A percentile compares a stretch with the other conserved stretches of the same genome.
Evolutionary conservation across 2,888 invertebrate species (phyloP).

Genomic region (Ichneumoninae sp.): DNA sequence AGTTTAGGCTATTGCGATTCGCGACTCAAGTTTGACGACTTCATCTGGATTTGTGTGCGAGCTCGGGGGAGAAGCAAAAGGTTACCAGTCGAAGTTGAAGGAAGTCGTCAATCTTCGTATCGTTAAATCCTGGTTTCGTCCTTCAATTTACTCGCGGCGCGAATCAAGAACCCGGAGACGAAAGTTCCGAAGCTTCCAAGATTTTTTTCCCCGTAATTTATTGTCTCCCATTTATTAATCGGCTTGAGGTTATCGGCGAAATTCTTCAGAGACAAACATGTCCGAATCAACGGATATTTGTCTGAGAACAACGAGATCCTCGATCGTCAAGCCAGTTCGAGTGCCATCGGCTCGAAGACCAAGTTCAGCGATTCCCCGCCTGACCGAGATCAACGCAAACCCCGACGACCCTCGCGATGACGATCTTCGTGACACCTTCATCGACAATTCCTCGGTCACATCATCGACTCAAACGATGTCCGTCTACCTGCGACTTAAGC

Average conservation of each 20-base stretch:
- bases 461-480: constrained; percentile 78
- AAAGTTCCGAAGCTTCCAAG: constrained; percentile 15
- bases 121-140: constrained; percentile 42
- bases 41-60: constrained; percentile 53
- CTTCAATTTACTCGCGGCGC: constrained; percentile 25
- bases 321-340: constrained; percentile 47
- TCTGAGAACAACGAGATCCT: constrained; percentile 63
- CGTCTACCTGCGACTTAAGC: constrained; percentile 86
- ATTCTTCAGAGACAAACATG: constrained; percentile 43
- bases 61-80: constrained; percentile 48
- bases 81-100: constrained; percentile 55
- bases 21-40: constrained; percentile 64
- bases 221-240: constrained; percentile 1
- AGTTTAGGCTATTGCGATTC: constrained; percentile 65
- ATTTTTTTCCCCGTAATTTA: neutral
- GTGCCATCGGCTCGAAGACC: constrained; percentile 52
- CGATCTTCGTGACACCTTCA: constrained; percentile 78
- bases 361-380: constrained; percentile 62
- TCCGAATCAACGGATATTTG: constrained; percentile 56
- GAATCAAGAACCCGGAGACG: constrained; percentile 14
- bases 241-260: neutral
- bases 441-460: constrained; percentile 55
- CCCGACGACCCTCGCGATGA: constrained; percentile 73
- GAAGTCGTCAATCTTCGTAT: constrained; percentile 61
- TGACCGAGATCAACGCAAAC: constrained; percentile 42